Conservation (phyloP, 2,113 vertebrate species). For the Actinemys pallida region DNA sequence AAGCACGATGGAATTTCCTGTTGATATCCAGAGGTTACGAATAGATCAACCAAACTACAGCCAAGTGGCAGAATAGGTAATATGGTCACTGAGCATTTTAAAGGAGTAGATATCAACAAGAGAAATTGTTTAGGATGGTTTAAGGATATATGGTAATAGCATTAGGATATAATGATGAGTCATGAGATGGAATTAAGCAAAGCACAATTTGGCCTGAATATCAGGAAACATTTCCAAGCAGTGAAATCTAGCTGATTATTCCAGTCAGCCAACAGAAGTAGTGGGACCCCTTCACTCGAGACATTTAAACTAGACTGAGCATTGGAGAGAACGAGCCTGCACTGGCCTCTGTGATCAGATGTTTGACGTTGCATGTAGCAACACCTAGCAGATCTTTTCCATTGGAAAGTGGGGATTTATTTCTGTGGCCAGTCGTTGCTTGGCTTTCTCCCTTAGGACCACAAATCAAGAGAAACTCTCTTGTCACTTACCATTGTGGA, state of each 20-base stretch:
- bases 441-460: accelerated
- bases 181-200: neutral
- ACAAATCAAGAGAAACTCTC: neutral
- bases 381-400: neutral
- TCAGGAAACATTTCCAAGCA: conserved; percentile 12
- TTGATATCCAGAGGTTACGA: conserved; percentile 63
- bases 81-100: conserved; percentile 8
- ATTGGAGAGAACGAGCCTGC: neutral
- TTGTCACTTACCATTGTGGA: neutral
- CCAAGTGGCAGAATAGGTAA: neutral
- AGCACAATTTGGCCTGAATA: neutral
- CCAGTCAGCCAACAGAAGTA: neutral
- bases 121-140: neutral
- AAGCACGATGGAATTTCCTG: conserved; percentile 60
- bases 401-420: neutral
- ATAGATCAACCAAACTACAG: conserved; percentile 52
- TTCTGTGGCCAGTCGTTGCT: neutral
- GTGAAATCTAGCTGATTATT: neutral
- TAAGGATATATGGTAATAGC: neutral
- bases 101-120: neutral
- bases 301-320: neutral
- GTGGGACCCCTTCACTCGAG: neutral
- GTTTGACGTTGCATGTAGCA: neutral
- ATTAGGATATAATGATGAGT: neutral
- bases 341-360: neutral